These are phyloP conservation scores for Neopelma chrysocephalum DNA, from an alignment of 2,797 vertebrate species.

Conservation along the genomic window DNA sequence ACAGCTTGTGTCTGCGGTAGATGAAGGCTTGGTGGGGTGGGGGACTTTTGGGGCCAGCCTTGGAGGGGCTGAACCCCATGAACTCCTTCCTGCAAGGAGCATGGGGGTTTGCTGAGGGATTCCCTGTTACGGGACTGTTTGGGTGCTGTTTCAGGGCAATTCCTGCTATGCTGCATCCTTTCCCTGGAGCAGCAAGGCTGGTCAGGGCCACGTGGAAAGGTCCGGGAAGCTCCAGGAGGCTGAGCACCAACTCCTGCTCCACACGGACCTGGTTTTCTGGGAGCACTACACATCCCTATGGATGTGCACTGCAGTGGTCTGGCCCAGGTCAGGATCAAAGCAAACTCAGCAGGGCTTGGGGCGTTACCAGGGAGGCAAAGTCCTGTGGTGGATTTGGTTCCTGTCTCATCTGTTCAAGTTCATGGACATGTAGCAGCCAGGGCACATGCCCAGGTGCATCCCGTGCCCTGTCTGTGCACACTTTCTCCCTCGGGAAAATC, in stretches of 20 bases:
- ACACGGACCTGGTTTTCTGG: accelerated
- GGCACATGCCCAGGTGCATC: accelerated
- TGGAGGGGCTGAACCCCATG: not conserved
- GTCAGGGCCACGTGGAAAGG: accelerated
- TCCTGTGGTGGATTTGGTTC: not conserved
- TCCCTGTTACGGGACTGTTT: not conserved
- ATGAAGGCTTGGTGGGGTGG: not conserved
- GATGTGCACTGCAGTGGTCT: not conserved
- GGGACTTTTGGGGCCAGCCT: not conserved
- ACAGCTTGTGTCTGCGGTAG: not conserved
- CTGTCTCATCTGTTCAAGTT: not conserved
- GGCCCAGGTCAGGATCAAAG: not conserved
- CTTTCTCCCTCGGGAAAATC: not conserved
- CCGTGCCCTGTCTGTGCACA: not conserved
- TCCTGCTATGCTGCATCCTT: accelerated
- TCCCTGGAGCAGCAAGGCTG: not conserved
- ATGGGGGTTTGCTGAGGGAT: not conserved
- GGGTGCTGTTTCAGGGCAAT: not conserved
- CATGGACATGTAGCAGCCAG: accelerated
- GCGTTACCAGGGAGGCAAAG: not conserved
- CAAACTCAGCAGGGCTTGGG: accelerated
- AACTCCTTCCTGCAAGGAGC: not conserved
- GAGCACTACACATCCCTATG: not conserved
- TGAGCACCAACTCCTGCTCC: not conserved
- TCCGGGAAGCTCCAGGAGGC: not conserved